Evolutionary conservation across 2,888 invertebrate species (phyloP).

Genomic region (Tetanocera ferruginea): DNA sequence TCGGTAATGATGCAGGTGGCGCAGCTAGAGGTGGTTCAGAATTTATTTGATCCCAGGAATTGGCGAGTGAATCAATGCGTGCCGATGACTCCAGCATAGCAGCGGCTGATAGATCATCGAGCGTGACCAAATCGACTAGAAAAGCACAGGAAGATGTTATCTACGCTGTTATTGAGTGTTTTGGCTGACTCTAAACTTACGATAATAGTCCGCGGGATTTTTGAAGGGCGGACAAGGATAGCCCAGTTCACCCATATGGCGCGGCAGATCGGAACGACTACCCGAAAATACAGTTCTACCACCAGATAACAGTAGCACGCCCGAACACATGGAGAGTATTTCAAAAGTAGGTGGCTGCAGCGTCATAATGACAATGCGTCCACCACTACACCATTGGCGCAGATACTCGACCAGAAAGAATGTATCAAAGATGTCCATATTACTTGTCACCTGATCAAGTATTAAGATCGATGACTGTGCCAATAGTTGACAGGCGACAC

Average conservation of each 20-base stretch:
- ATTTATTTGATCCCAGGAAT: constrained; percentile 73
- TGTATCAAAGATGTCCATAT: constrained; percentile 91
- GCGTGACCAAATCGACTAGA: constrained; percentile 92
- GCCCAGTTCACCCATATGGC: constrained; percentile 90
- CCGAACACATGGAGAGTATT: constrained; percentile 87
- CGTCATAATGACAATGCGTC: constrained; percentile 89
- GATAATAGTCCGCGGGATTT: constrained; percentile 96
- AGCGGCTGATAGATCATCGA: constrained; percentile 93
- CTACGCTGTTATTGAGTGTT: background rate
- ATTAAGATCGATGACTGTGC: constrained; percentile 89
- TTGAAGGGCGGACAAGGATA: constrained; percentile 97
- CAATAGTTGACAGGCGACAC: constrained; percentile 90
- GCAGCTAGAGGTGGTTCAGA: constrained; percentile 73
- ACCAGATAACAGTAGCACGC: constrained; percentile 86
- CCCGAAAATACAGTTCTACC: constrained; percentile 94
- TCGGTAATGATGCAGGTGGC: constrained; percentile 82
- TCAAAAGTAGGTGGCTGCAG: constrained; percentile 95
- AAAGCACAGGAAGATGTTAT: constrained; percentile 3
- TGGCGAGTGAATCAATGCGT: constrained; percentile 90
- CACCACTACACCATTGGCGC: constrained; percentile 83
- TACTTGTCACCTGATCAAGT: constrained; percentile 82
- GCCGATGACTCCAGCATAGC: constrained; percentile 96
- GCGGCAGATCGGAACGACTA: constrained; percentile 88
- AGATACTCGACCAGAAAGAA: constrained; percentile 95
- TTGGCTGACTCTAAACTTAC: constrained; percentile 72